phyloP scores from a whole-genome alignment of 2,888 invertebrate genomes.

The Strigamia maritima region DNA sequence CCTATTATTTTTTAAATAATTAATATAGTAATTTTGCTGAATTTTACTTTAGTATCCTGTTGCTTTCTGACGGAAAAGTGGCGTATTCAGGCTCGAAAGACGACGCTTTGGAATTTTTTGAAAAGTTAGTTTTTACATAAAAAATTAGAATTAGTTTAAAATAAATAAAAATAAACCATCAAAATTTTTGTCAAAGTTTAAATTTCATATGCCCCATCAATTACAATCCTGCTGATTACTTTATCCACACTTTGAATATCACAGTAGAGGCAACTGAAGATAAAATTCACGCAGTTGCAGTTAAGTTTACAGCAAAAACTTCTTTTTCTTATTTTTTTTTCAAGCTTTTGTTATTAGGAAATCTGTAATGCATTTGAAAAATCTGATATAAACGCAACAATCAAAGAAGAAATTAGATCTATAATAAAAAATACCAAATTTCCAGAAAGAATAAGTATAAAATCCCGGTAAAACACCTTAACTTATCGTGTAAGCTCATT shows the following conservation, averaged over 20 bases:
- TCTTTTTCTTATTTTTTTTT: not conserved
- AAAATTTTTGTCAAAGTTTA: not conserved
- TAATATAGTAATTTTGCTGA: not conserved
- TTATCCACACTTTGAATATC: slow-evolving; percentile 55
- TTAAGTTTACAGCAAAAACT: not conserved
- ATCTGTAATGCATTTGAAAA: slow-evolving; percentile 50
- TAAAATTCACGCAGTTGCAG: slow-evolving; percentile 46
- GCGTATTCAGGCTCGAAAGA: slow-evolving; percentile 74
- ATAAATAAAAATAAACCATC: not conserved
- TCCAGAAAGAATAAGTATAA: not conserved
- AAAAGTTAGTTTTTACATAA: slow-evolving; percentile 63
- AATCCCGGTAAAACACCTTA: not conserved
- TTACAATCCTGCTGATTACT: slow-evolving; percentile 57
- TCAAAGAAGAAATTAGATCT: not conserved
- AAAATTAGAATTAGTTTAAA: no score
- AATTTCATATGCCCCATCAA: slow-evolving; percentile 53
- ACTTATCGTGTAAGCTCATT: no score
- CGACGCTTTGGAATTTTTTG: slow-evolving; percentile 77
- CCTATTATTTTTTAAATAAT: not conserved
- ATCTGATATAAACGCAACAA: slow-evolving; percentile 44
- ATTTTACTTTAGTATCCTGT: slow-evolving; percentile 59
- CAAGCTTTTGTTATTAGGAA: slow-evolving; percentile 44
- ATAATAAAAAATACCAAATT: not conserved
- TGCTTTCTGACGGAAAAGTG: slow-evolving; percentile 87
- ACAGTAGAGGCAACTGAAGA: slow-evolving; percentile 51